Evolutionary conservation across 2,113 vertebrate species (phyloP).

Genomic region (Sceloporus undulatus): DNA sequence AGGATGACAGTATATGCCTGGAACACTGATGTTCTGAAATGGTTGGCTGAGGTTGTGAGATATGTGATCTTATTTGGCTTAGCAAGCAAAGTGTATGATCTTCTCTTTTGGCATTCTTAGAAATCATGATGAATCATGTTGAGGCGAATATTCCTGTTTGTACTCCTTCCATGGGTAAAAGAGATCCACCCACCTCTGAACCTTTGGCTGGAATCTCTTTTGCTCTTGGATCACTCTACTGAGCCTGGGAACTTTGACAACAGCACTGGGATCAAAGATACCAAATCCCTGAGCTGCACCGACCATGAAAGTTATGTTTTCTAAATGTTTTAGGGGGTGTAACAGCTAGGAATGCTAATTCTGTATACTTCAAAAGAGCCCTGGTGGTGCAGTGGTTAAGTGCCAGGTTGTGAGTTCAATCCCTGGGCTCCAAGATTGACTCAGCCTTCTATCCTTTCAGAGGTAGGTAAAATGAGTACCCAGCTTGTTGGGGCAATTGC

Average conservation of each 20-base stretch:
- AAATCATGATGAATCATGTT: conserved; percentile 49
- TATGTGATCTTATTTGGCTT: background rate
- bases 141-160: conserved; percentile 41
- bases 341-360: conserved; percentile 34
- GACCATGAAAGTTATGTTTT: conserved; percentile 50
- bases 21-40: rapidly evolving
- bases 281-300: conserved; percentile 61
- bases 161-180: conserved; percentile 50
- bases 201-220: conserved; percentile 53
- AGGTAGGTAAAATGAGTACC: too few species aligned
- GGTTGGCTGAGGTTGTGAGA: background rate
- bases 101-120: conserved; percentile 36
- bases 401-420: too few species aligned
- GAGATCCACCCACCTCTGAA: conserved; percentile 39
- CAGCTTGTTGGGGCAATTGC: too few species aligned
- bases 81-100: conserved; percentile 35
- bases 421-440: too few species aligned
- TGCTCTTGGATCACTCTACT: conserved; percentile 58
- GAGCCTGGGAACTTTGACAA: conserved; percentile 62
- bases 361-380: background rate
- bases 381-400: too few species aligned
- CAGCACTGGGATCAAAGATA: conserved; percentile 28
- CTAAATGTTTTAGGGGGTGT: conserved; percentile 50
- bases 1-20: background rate
- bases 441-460: too few species aligned